A percentile compares a stretch with the other conserved stretches of the same genome.
Evolutionary conservation across 2,888 invertebrate species (phyloP).

Genomic region (Hybos culiciformis): DNA sequence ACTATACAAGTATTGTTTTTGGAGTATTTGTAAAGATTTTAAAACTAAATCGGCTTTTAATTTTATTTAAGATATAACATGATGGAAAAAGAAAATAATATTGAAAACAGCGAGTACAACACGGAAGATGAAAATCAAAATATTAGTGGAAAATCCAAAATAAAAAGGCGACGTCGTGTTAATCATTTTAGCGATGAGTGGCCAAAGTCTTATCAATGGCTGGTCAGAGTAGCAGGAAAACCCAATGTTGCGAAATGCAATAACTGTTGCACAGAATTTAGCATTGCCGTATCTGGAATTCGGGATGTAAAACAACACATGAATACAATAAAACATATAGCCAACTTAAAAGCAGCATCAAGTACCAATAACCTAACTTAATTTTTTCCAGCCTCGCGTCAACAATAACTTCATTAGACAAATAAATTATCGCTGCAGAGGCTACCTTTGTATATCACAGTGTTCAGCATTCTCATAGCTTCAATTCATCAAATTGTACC

Average conservation of each 20-base stretch:
- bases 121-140: background rate
- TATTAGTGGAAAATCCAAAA: background rate
- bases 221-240: slow-evolving; percentile 1
- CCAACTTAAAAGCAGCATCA: background rate
- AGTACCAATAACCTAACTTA: background rate
- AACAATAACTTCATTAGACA: background rate
- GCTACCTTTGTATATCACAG: background rate
- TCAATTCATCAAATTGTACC: slow-evolving; percentile 1
- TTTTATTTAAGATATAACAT: background rate
- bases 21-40: background rate
- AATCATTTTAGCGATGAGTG: slow-evolving; percentile 2
- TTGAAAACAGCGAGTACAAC: background rate
- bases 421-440: slow-evolving; percentile 1
- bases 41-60: background rate
- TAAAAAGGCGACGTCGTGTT: background rate
- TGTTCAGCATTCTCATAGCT: background rate
- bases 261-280: too few relatives aligned
- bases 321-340: background rate
- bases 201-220: slow-evolving; percentile 1
- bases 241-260: background rate
- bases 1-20: background rate
- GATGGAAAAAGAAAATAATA: background rate
- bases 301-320: too few relatives aligned
- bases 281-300: too few relatives aligned
- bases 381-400: background rate